Conservation (phyloP, 2,888 invertebrate species). For the Drosophila multiciliata region DNA sequence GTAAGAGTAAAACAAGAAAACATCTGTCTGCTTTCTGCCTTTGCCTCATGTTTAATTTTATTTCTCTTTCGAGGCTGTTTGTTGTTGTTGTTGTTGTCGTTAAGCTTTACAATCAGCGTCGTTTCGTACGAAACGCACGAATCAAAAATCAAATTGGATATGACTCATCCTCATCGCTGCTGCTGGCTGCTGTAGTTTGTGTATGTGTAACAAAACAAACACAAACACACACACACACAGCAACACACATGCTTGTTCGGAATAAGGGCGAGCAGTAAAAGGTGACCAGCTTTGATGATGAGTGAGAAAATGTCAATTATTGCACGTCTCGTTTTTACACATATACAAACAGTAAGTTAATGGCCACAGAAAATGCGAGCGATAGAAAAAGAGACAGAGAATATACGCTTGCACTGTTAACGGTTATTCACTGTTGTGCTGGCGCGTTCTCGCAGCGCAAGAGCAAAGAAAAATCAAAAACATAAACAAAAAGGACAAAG, state of each 20-base stretch:
- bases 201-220: conserved; percentile 46
- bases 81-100: conserved; percentile 34
- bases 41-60: conserved; percentile 58
- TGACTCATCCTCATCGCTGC: conserved; percentile 67
- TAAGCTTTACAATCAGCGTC: conserved; percentile 68
- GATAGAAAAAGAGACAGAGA: neutral
- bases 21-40: conserved; percentile 34
- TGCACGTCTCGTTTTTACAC: conserved; percentile 17
- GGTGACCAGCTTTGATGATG: conserved; percentile 17
- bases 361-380: neutral
- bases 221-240: conserved; percentile 15
- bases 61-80: conserved; percentile 40
- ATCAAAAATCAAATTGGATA: conserved; percentile 69
- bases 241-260: conserved; percentile 4
- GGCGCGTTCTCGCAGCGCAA: conserved; percentile 1
- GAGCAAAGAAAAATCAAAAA: conserved; percentile 19
- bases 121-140: conserved; percentile 74
- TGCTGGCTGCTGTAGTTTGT: conserved; percentile 22
- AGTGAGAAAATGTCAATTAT: conserved; percentile 43
- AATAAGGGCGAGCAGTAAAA: conserved; percentile 34
- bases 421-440: conserved; percentile 13
- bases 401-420: conserved; percentile 9
- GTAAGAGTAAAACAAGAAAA: conserved; percentile 22
- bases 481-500: conserved; percentile 55
- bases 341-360: conserved; percentile 4